Percentiles rank a stretch among this genome's conserved stretches.
These are phyloP conservation scores for Petrocephalus zakoni DNA, from an alignment of 2,113 vertebrate genomes.

Conservation along the genomic window DNA sequence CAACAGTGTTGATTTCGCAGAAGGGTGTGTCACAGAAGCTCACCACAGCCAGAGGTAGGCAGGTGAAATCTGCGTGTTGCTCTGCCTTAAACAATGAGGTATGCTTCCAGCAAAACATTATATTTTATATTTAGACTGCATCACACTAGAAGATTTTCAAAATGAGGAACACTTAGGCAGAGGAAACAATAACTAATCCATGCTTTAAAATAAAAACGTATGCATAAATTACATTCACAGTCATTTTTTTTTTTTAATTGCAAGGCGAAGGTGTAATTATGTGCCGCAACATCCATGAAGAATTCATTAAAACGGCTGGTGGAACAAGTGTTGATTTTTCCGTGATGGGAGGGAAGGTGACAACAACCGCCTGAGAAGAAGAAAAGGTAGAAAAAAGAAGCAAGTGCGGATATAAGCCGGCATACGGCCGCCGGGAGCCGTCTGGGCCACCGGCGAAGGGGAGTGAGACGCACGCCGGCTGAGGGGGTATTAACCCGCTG, in stretches of 20 bases:
- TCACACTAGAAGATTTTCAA: neutral
- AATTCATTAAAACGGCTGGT: constrained; percentile 2
- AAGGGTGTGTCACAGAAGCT: neutral
- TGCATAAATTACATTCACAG: neutral
- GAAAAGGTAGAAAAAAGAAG: neutral
- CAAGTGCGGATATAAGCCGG: neutral
- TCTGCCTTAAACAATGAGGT: neutral
- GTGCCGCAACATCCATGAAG: neutral
- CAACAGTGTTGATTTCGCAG: neutral
- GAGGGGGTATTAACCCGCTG: neutral
- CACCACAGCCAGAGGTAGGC: neutral
- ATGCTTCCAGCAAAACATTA: neutral
- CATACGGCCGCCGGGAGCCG: neutral
- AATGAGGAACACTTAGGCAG: neutral
- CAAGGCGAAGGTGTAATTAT: neutral
- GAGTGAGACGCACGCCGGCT: neutral
- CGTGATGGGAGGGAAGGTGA: neutral
- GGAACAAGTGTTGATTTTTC: neutral
- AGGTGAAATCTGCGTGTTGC: neutral
- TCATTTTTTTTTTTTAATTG: neutral
- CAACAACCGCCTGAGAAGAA: neutral
- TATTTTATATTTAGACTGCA: neutral
- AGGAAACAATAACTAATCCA: neutral
- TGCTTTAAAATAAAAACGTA: neutral
- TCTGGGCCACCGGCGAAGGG: neutral